Evolutionary conservation across 2,797 vertebrate genomes (phyloP), one percentile per base, ranked within the genome.

Genomic region (Coregonus ussuriensis): DNA sequence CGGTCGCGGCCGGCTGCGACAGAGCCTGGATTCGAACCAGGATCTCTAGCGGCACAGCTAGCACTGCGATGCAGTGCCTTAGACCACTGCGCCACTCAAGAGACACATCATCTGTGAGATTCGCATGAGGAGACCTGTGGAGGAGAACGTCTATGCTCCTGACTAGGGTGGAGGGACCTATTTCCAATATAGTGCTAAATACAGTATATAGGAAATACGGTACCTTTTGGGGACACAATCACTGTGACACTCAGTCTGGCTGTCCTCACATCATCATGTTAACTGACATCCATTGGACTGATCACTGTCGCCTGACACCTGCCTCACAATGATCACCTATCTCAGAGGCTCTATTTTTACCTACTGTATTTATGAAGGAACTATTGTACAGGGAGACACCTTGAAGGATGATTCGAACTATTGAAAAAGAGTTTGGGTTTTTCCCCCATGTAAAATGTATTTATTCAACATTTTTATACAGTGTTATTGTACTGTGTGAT

Each of bases 71-170:
- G 25, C 25, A 25, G 25, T 25, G 25, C 25, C 25, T 25, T 25
- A 25, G 25, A 25, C 25, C 25, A 25, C 25, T 25, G 25, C 25
- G 25, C 25, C 25, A 25, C 25, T 25, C 25, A 25, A 1, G 25
- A 25, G 25, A 25, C 93, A 95, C 87, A 95, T 95, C 81, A 91
- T 94, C 78, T 92, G 95, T 4, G 93, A 94, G 89, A 95, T 95
- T 87, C 84, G 91, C 14, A 93, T 92, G 85, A 90, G 93, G 59
- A 90, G 92, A 69, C 92, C 92, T 0, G 89, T 94, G 0, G 91
- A 93, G 80, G 93, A 94, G 87, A 95, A 95, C 78, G 92, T 94
- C 85, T 94, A 95, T 86, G 95, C 91, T 16, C 83, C 94, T 85
- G 94, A 95, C 77, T 93, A 88, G 63, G 51, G 51, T 6, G 21